Conservation (phyloP, 1,140 invertebrate genomes). For the Cyphomyrmex costatus region DNA sequence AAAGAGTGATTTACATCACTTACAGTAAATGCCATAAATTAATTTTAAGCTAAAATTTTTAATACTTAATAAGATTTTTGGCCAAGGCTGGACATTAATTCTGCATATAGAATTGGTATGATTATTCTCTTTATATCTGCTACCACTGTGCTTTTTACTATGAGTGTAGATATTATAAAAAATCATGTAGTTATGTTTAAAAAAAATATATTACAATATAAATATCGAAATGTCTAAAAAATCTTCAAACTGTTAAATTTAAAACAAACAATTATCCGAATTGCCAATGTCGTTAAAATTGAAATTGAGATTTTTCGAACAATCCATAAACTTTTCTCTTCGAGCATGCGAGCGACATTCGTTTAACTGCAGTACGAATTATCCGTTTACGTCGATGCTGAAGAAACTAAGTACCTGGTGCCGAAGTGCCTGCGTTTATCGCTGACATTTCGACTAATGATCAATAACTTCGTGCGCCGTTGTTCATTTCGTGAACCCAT, state of each 20-base stretch:
- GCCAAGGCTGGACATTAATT: too few species aligned
- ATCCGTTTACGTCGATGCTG: constrained; percentile 47
- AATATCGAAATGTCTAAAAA: neutral
- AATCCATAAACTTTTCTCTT: neutral
- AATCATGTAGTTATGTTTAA: neutral
- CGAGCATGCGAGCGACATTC: constrained; percentile 22
- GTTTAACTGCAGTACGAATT: constrained; percentile 29
- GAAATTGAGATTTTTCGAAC: neutral
- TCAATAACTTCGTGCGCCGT: constrained; percentile 51
- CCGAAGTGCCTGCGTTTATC: constrained; percentile 55
- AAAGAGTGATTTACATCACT: too few species aligned
- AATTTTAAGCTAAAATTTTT: too few species aligned
- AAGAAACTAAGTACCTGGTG: constrained; percentile 50
- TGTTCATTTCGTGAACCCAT: constrained; percentile 35
- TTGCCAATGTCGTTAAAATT: neutral
- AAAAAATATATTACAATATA: neutral
- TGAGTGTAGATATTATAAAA: too few species aligned
- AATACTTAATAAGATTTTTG: too few species aligned
- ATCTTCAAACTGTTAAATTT: neutral
- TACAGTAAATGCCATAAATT: too few species aligned
- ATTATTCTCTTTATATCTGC: too few species aligned
- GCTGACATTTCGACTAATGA: constrained; percentile 62
- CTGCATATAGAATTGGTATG: too few species aligned
- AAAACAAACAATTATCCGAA: neutral
- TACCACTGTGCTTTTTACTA: too few species aligned